Base-by-base conservation (phyloP, 2,113 vertebrate species). In the Dasypus novemcinctus region DNA sequence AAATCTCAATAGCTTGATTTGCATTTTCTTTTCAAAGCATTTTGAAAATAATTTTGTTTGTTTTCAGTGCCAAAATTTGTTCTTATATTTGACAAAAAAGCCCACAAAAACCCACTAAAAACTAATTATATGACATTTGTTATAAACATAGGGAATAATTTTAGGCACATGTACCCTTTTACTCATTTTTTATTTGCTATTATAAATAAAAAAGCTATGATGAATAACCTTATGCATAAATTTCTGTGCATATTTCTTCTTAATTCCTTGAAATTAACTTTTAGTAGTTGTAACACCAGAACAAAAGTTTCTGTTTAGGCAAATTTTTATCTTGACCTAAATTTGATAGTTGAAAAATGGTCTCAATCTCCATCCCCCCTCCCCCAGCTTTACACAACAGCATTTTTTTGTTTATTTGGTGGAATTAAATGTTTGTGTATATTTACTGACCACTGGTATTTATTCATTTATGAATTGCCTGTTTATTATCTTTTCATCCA, bases 311-410 rank as follows among this genome's bases (percentile, higher is more conserved):
- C 66, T 38, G 1, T 31, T 54, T 64, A 76, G 52, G 78, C 12
- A 89, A 87, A 68, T 76, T 94, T 88, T 82, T 72, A 52, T 74
- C 15, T 88, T 87, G 79, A 23, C 14, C 18, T 79, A 43, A 93
- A 75, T 79, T 83, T 90, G 46, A 72, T 33, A 90, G 27, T 33
- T 52, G 25, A 91, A 90, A 57, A 64, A 43, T 54, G 18, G 2
- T 61, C 29, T 38, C 5, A n/a, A n/a, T 57, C 54, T 57, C 54
- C 21, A 17, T 57, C 15, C 7, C 54, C 18, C 52, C 17, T 15
- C 13, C 52, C 13, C 52, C 49, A 52, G 7, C 49, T 52, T 52
- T 52, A n/a, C n/a, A n/a, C n/a, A n/a, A n/a, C n/a, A n/a, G n/a
- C 49, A 8, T 7, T 52, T 52, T 54, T 15, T 54, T 15, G 13